Conservation (phyloP, 2,113 vertebrate species). For the Erpornis zantholeuca region DNA sequence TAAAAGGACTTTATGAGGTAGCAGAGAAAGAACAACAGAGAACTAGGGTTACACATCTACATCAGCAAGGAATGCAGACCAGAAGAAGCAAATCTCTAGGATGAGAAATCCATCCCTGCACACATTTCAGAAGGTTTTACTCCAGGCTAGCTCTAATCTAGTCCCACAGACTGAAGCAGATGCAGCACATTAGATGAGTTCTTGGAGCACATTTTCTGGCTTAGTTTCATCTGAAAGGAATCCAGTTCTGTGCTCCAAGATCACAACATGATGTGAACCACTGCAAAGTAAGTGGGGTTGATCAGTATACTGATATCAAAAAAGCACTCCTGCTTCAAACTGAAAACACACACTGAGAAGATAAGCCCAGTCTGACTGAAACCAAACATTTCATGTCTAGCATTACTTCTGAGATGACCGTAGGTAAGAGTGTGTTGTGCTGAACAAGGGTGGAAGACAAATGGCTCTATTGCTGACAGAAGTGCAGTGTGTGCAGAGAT, state of each 20-base stretch:
- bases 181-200: conserved; percentile 30
- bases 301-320: background rate
- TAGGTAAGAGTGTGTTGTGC: background rate
- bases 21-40: background rate
- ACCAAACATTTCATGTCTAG: background rate
- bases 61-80: background rate
- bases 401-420: background rate
- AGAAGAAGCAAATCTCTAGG: background rate
- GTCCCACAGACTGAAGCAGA: background rate
- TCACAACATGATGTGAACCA: background rate
- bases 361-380: background rate
- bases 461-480: background rate
- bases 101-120: background rate
- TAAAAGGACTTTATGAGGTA: background rate
- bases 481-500: background rate
- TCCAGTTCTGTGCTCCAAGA: conserved; percentile 25
- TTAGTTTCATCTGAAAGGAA: conserved; percentile 26
- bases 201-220: conserved; percentile 44
- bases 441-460: background rate
- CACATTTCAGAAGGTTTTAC: background rate
- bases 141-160: background rate
- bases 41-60: background rate
- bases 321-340: background rate
- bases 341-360: background rate
- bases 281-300: background rate